A percentile compares a stretch with the other conserved stretches of the same genome.
phyloP scores from a whole-genome alignment of 2,888 invertebrate genomes.

The Tortricodes alternella region DNA sequence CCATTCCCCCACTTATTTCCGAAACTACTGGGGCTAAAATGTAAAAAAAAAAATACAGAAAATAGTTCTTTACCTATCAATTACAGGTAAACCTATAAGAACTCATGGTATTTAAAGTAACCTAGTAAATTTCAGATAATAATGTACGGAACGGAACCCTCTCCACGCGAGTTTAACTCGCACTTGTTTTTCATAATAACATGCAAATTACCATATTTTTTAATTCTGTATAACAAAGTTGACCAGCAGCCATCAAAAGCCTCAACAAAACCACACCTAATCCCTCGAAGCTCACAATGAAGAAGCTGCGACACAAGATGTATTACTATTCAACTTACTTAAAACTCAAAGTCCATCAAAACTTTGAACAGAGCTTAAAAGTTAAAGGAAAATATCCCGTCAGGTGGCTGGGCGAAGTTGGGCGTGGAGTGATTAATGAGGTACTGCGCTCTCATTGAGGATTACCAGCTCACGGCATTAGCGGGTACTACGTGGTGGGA shows the following conservation, averaged over 20 bases:
- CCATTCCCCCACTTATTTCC: no score
- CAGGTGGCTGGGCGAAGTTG: constrained; percentile 66
- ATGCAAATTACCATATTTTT: no score
- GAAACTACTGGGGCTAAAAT: no score
- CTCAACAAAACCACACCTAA: constrained; percentile 25
- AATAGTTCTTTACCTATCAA: no score
- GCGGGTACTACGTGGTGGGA: constrained; percentile 8
- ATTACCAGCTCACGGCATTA: constrained; percentile 52
- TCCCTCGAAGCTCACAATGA: constrained; percentile 38
- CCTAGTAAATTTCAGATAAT: no score
- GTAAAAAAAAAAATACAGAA: no score
- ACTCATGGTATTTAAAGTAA: no score
- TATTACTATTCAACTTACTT: constrained; percentile 81
- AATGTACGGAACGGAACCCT: no score
- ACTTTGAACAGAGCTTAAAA: constrained; percentile 80
- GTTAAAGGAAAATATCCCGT: constrained; percentile 81
- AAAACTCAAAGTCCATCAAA: constrained; percentile 81
- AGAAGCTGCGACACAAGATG: constrained; percentile 61
- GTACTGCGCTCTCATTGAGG: constrained; percentile 64
- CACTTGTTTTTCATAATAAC: no score
- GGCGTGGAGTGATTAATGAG: constrained; percentile 26
- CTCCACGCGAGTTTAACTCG: no score
- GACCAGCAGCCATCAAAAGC: constrained; percentile 1
- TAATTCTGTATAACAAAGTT: constrained; percentile 9
- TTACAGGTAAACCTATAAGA: no score